Evolutionary conservation across 1,140 invertebrate species (phyloP).

Genomic region (Stegodyphus mimosarum): DNA sequence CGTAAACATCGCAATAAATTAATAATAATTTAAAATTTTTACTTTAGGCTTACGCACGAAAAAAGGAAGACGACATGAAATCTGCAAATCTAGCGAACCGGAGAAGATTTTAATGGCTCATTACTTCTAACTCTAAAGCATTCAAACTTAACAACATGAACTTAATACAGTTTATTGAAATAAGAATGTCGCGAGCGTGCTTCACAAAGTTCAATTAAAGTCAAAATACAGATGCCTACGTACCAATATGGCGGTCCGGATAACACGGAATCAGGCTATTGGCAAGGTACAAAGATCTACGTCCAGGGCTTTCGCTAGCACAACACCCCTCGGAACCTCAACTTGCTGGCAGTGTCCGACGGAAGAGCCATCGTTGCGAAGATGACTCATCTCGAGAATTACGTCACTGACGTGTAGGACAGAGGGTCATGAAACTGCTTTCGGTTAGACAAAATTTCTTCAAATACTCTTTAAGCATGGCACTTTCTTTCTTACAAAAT

Average conservation of each 20-base stretch:
- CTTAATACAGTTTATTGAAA: constrained; percentile 1
- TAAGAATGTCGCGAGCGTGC: constrained; percentile 3
- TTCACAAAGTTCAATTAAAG: constrained; percentile 34
- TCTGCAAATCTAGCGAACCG: constrained; percentile 24
- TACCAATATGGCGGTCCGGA: constrained; percentile 61
- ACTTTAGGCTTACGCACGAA: constrained; percentile 54
- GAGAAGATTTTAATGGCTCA: constrained; percentile 4
- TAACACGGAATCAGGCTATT: constrained; percentile 60
- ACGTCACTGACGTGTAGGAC: constrained; percentile 52
- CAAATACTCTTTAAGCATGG: no score
- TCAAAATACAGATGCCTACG: constrained; percentile 52
- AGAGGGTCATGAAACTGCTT: constrained; percentile 55
- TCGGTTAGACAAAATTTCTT: neutral
- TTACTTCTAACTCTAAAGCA: constrained; percentile 3
- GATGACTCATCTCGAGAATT: constrained; percentile 48
- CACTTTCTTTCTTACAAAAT: no score
- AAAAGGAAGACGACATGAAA: constrained; percentile 49
- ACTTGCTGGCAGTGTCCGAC: constrained; percentile 50
- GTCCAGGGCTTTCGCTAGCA: constrained; percentile 52
- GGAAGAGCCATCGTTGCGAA: constrained; percentile 53
- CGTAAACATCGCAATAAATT: neutral
- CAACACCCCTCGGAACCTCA: constrained; percentile 57
- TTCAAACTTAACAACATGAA: neutral
- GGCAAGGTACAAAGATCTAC: constrained; percentile 60
- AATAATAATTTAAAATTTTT: constrained; percentile 30